Base-by-base conservation (phyloP, 2,888 invertebrate genomes). In the Salpingus planirostris region DNA sequence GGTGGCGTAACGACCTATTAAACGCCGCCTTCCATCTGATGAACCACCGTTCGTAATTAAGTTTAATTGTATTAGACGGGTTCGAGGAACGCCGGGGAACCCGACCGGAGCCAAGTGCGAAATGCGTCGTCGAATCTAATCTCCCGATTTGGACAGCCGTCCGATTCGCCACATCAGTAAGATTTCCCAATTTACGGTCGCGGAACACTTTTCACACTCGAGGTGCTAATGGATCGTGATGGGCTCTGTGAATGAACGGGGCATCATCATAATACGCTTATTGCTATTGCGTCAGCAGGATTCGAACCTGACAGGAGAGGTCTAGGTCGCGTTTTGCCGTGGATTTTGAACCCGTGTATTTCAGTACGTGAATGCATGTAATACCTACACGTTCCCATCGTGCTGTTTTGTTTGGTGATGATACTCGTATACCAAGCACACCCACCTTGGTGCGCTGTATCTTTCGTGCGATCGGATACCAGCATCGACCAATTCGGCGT, bases 1-100 rank as follows among this genome's bases (percentile, higher is more conserved):
- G 55, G 53, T 52, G 55, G 52, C 46, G 48, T 49, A 55, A 52
- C 49, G 47, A 47, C 46, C 49, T 47, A 47, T 50, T 52, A 54
- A 51, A 47, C 50, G 42, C 42, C 46, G 42, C 43, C 50, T 44
- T n/a, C 42, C 49, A 52, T 50, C 52, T 44, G 52, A 52, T 54
- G 49, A 45, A 43, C 43, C 38, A 35, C 24, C n/a, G n/a, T n/a
- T 39, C 38, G 48, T 50, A 53, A 54, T 54, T 52, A 54, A 51
- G 40, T 46, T 50, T 53, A 54, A 53, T 52, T 50, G 54, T 52
- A 49, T 50, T 50, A 48, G 47, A 51, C 49, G 46, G 41, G 37
- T 41, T 36, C 33, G 34, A 30, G 21, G 46, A 46, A 43, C 35
- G 13, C 29, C 26, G 13, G 22, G 28, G 13, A 10, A 7, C 10